Conservation (phyloP, 2,888 invertebrate genomes). For the Tethea ocularis region DNA sequence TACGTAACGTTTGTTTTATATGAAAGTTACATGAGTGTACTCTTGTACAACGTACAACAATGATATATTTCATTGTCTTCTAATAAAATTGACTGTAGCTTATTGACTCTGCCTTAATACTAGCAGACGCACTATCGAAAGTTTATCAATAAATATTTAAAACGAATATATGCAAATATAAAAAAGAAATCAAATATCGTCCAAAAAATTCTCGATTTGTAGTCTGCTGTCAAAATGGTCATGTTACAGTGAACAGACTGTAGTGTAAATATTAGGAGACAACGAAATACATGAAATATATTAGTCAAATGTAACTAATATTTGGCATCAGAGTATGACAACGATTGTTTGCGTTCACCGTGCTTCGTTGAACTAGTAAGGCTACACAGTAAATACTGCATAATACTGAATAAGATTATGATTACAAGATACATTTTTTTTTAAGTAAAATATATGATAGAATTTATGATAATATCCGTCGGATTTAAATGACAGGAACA, state of each 20-base stretch:
- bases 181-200: neutral
- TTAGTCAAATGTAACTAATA: constrained; percentile 65
- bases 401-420: neutral
- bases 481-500: neutral
- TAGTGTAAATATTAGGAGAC: neutral
- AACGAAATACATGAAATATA: constrained; percentile 35
- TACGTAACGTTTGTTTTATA: neutral
- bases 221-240: neutral
- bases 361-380: constrained; percentile 21
- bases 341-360: constrained; percentile 33
- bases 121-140: neutral
- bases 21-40: constrained; percentile 15
- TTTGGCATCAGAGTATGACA: constrained; percentile 69
- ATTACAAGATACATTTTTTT: no score
- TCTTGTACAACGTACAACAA: constrained; percentile 37
- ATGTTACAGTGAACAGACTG: neutral
- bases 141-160: neutral
- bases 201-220: neutral
- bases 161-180: neutral
- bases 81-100: constrained; percentile 10
- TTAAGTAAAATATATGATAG: no score
- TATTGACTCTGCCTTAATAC: no score
- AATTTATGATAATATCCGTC: no score
- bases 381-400: no score
- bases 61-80: constrained; percentile 28